These are phyloP conservation scores for Mylabris phalerata DNA, from an alignment of 1,140 invertebrate genomes.

Conservation along the genomic window DNA sequence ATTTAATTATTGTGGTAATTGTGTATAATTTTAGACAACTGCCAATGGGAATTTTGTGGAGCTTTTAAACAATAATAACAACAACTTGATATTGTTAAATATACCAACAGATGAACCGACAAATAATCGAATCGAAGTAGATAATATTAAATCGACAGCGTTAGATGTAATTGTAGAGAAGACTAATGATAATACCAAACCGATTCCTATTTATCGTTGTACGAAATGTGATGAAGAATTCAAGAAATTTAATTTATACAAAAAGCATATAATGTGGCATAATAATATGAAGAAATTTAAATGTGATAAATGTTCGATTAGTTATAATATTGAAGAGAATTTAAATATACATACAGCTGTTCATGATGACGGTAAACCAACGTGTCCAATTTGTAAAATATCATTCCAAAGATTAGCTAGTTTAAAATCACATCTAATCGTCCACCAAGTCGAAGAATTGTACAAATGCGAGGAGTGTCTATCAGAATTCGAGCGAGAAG, in stretches of 20 bases:
- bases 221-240: conserved; percentile 22
- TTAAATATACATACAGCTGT: conserved; percentile 54
- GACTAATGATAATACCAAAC: background rate
- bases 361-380: conserved; percentile 49
- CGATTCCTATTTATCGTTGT: conserved; percentile 16
- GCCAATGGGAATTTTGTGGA: background rate
- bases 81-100: background rate
- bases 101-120: background rate
- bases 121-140: background rate
- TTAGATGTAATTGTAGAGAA: background rate
- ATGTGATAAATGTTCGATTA: conserved; percentile 52
- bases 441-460: conserved; percentile 64
- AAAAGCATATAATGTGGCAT: conserved; percentile 40
- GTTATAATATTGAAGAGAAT: conserved; percentile 57
- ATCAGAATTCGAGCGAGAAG: conserved; percentile 59
- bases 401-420: conserved; percentile 58
- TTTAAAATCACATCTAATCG: conserved; percentile 61
- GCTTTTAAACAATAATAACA: background rate
- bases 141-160: too few species aligned
- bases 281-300: conserved; percentile 56
- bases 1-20: background rate
- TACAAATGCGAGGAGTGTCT: conserved; percentile 62
- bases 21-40: too few species aligned
- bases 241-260: conserved; percentile 16
- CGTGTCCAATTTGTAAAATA: conserved; percentile 58